Percentiles rank a stretch among this genome's conserved stretches.
phyloP scores from a whole-genome alignment of 2,888 invertebrate species.

The Tridacna gigas region DNA sequence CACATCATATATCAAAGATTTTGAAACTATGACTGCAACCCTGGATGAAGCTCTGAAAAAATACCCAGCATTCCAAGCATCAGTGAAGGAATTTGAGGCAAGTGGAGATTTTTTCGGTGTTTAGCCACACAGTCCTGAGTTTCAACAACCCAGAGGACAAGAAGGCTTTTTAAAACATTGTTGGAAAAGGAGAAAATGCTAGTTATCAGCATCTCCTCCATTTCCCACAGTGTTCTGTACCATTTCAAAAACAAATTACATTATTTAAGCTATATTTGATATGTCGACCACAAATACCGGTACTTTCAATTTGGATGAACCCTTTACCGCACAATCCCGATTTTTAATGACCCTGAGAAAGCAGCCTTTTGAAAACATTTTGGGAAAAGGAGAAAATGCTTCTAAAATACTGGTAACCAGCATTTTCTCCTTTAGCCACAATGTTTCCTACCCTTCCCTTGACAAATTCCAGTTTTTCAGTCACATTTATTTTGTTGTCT shows the following conservation, averaged over 20 bases:
- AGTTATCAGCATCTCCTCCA: neutral
- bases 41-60: constrained; percentile 86
- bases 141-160: neutral
- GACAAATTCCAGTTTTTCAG: too few species aligned
- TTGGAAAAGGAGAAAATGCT: neutral
- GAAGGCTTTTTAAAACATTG: neutral
- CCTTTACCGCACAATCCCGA: too few species aligned
- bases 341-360: too few species aligned
- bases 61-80: constrained; percentile 86
- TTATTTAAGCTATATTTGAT: too few species aligned
- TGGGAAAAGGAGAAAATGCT: too few species aligned
- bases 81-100: constrained; percentile 86
- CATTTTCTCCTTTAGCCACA: too few species aligned
- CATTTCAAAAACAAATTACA: neutral
- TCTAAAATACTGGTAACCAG: too few species aligned
- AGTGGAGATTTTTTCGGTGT: neutral
- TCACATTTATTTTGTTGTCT: too few species aligned
- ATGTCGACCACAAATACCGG: too few species aligned
- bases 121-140: neutral
- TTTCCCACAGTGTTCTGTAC: neutral
- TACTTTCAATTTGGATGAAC: too few species aligned
- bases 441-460: too few species aligned
- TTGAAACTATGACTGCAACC: constrained; percentile 85
- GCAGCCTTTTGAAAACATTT: too few species aligned
- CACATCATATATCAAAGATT: constrained; percentile 87